Base-by-base conservation (phyloP, 2,888 invertebrate genomes). In the Morpho helenor region DNA sequence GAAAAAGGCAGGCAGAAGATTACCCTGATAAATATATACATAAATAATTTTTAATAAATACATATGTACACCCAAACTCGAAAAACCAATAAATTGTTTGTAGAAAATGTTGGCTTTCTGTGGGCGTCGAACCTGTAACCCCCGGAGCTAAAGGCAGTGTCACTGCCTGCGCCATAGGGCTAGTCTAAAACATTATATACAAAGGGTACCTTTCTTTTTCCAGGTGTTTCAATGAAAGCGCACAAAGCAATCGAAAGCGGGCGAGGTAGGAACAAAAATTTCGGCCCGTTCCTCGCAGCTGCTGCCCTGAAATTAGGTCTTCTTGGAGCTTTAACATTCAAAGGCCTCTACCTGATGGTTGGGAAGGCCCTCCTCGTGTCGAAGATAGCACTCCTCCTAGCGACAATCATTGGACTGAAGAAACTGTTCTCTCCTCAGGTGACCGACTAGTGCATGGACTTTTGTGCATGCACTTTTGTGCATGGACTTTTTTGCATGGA, bases 361-460 rank as follows among this genome's bases (percentile, higher is more conserved):
- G 96, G 96, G 73, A 96, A 97, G 87, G 96, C 96, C 39, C 91
- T 97, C 5, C 92, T 97, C 47, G 94, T 96, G 63, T 95, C 96
- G 69, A 97, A 97, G 92, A 94, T 96, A 55, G 96, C 96, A 3
- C 91, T 97, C 8, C 92, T 96, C 4, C 84, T 96, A 57, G 95
- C 96, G 9, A 94, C 94, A 49, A 94, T 96, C 68, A 95, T 96
- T 66, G 96, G 96, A 42, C 77, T 96, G 73, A 96, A 96, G 91
- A 96, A 96, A 73, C 87, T 97, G 47, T 93, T 96, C 82, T 94
- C 94, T 52, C 94, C 94, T 75, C 95, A 91, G 91, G 91, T 91
- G 84, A 86, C 65, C 66, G 76, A 82, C 73, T 81, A 71, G 57
- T 46, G 48, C 54, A 53, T 61, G 68, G 65, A 68, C 43, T 42